Base-by-base conservation (phyloP, 2,888 invertebrate species). In the Lochmaea crataegi region DNA sequence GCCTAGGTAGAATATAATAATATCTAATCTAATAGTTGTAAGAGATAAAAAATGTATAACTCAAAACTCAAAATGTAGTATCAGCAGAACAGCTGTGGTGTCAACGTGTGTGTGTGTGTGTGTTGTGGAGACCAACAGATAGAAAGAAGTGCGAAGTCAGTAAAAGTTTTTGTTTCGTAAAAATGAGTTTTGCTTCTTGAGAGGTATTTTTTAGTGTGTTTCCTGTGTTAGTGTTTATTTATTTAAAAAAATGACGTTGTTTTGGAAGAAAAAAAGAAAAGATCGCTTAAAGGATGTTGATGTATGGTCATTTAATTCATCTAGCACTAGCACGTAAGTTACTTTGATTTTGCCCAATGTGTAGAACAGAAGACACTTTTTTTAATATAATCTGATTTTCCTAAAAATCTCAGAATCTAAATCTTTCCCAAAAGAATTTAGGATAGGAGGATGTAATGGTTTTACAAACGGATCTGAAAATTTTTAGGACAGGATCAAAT, bases 271-370 rank as follows among this genome's bases (percentile, higher is more conserved):
- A 67, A 71, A 58, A 14, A 58, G 16, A 16, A 63, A 41, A 18
- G 18, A 16, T 12, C 16, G 11, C 41, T 60, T n/a, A 16, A 65
- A 71, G 12, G 66, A 60, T 12, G 56, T 42, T 18, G 70, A 70
- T 10, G 12, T 9, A 11, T 66, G 16, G 51, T 71, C 71, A 1
- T 60, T 66, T n/a, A 51, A 16, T 2, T 71, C 71, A 6, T 48
- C 71, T 18, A 66, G 71, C 71, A 71, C 71, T 18, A 66, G 71
- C 71, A 71, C 66, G 71, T 71, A 66, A 22, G 71, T 71, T 65
- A 14, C 22, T 12, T 38, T 32, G 32, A 38, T 7, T 38, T 38
- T 38, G 32, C 7, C 7, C 7, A 38, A 38, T 38, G 7, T 7
- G 9, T 38, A 38, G 5, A 1, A 6, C 1, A 38, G 7, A 38